Conservation (phyloP, 2,797 vertebrate genomes). For the Esox masquinongy region DNA sequence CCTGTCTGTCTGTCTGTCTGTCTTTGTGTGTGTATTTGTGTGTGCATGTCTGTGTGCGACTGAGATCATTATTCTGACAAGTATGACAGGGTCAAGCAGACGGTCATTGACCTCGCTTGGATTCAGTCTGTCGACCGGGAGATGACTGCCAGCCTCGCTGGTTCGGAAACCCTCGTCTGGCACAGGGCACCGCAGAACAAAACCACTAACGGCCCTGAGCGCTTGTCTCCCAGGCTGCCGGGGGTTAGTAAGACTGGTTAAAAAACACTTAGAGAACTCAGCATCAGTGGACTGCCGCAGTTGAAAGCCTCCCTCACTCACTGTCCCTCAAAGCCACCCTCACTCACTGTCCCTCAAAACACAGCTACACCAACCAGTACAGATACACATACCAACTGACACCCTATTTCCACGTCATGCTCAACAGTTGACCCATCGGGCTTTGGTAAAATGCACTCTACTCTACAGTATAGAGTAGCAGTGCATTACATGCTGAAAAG, state of each 20-base stretch:
- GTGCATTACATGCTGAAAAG: neutral
- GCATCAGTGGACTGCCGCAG: slow-evolving; percentile 48
- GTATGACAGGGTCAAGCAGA: slow-evolving; percentile 18
- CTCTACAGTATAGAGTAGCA: no score
- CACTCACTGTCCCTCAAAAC: slow-evolving; percentile 5
- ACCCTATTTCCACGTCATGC: neutral
- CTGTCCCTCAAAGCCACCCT: slow-evolving; percentile 32
- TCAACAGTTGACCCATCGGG: neutral
- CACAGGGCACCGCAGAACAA: slow-evolving; percentile 39
- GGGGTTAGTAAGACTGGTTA: slow-evolving; percentile 33
- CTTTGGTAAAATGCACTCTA: neutral
- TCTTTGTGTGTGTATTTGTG: neutral
- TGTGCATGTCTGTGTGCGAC: slow-evolving; percentile 3
- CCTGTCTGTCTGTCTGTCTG: neutral
- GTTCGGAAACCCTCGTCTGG: slow-evolving; percentile 42
- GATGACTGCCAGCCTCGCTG: slow-evolving; percentile 12
- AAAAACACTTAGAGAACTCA: slow-evolving; percentile 47
- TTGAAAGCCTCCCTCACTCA: slow-evolving; percentile 43
- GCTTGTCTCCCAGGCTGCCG: neutral
- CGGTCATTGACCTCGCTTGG: slow-evolving; percentile 30
- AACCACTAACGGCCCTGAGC: slow-evolving; percentile 44
- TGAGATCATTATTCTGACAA: slow-evolving; percentile 16
- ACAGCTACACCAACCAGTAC: slow-evolving; percentile 32
- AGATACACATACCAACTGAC: neutral
- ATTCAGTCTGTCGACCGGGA: slow-evolving; percentile 19